A percentile compares a stretch with the other conserved stretches of the same genome.
Conservation (phyloP, 1,140 invertebrate species). For the Temnothorax nylanderi region DNA sequence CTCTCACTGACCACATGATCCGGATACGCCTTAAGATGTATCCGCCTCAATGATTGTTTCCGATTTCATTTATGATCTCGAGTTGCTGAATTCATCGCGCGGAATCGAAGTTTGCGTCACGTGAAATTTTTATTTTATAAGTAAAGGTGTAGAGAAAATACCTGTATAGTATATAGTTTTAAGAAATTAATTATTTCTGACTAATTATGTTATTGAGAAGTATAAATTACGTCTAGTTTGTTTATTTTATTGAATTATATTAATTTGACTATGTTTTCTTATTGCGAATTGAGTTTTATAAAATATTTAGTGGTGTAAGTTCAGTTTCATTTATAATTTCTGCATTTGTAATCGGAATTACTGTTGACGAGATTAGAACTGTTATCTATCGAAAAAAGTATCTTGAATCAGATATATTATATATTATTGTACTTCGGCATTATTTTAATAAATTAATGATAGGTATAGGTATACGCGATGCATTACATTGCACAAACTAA, state of each 20-base stretch:
- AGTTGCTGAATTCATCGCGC: not conserved
- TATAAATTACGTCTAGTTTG: not conserved
- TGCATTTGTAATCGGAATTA: not conserved
- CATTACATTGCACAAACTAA: conserved; percentile 20
- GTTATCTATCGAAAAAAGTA: not conserved
- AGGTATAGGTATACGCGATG: not conserved
- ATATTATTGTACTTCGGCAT: not conserved
- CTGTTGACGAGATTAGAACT: not conserved
- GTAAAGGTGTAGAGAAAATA: not conserved
- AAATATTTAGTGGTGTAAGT: not conserved
- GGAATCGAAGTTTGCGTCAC: not conserved
- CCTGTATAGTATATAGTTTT: not conserved
- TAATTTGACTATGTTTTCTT: not conserved
- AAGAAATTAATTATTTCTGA: not conserved
- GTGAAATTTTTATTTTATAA: not conserved
- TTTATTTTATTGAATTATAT: conserved; percentile 11
- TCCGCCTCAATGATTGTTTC: not conserved
- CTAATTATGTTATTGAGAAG: not conserved
- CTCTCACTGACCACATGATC: conserved; percentile 76
- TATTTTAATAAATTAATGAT: conserved; percentile 25
- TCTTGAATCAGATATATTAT: not conserved
- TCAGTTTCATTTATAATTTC: not conserved
- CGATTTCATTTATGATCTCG: not conserved
- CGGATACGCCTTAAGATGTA: conserved; percentile 61
- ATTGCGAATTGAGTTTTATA: not conserved